Percentiles rank a stretch among this genome's conserved stretches.
These are phyloP conservation scores for Galeruca laticollis DNA, from an alignment of 2,888 invertebrate species.

Conservation along the genomic window DNA sequence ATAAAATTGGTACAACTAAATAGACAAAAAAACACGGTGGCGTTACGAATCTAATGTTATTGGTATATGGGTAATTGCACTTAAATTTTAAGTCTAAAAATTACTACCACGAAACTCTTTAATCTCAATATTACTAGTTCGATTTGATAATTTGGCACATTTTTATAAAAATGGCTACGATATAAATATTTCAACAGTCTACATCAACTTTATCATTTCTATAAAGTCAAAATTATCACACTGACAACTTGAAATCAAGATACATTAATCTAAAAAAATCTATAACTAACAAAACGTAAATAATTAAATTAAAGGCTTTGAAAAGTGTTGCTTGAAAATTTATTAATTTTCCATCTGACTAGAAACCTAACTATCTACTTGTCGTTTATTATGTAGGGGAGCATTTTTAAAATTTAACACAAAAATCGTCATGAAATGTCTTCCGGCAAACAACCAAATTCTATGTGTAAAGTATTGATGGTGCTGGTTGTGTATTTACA, in stretches of 20 bases:
- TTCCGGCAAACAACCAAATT: no score
- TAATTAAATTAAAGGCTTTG: no score
- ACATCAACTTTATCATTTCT: constrained; percentile 20
- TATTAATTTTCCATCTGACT: no score
- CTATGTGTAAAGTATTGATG: no score
- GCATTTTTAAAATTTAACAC: no score
- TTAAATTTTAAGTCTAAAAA: constrained; percentile 53
- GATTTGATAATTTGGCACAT: constrained; percentile 57
- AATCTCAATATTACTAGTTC: constrained; percentile 39
- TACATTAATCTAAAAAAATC: neutral
- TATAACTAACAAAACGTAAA: no score
- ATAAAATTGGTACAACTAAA: constrained; percentile 44
- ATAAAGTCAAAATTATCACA: neutral
- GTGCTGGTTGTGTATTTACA: no score
- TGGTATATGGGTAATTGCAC: constrained; percentile 60
- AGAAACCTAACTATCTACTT: no score
- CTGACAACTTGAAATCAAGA: constrained; percentile 1
- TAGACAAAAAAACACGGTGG: constrained; percentile 46
- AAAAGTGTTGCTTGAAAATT: no score
- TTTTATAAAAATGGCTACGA: constrained; percentile 33
- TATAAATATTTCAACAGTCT: constrained; percentile 35
- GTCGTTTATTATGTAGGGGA: no score
- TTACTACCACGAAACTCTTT: constrained; percentile 48
- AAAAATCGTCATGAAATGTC: no score
- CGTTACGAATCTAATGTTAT: constrained; percentile 51